Conservation (phyloP, 2,888 invertebrate genomes). For the Amphipoea lucens region DNA sequence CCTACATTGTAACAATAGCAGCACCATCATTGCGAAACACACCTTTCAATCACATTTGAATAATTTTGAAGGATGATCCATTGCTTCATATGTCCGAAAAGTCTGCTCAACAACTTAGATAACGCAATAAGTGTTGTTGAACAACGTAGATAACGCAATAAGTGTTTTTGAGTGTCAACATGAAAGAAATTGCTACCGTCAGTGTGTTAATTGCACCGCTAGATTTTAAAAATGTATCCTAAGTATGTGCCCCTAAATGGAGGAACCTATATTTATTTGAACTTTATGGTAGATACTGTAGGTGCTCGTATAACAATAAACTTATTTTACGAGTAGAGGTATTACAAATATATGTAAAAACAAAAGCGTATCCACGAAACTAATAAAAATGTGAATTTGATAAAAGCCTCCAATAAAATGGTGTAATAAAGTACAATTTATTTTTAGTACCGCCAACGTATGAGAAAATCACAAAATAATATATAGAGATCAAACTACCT, state of each 20-base stretch:
- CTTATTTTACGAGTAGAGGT: neutral
- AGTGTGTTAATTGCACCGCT: too few relatives aligned
- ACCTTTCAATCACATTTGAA: too few relatives aligned
- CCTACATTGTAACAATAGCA: neutral
- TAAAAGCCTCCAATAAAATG: slow-evolving; percentile 39
- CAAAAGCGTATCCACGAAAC: neutral
- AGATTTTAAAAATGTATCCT: too few relatives aligned
- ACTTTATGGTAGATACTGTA: neutral
- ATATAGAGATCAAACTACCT: slow-evolving; percentile 7
- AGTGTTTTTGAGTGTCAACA: too few relatives aligned
- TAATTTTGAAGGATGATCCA: too few relatives aligned
- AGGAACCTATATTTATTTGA: neutral
- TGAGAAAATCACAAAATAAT: slow-evolving; percentile 3
- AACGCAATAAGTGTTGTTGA: too few relatives aligned
- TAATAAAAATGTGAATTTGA: slow-evolving; percentile 27
- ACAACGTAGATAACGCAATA: too few relatives aligned
- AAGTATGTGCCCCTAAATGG: neutral
- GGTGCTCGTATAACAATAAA: neutral
- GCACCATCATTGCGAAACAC: too few relatives aligned
- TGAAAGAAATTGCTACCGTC: too few relatives aligned
- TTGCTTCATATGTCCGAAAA: too few relatives aligned
- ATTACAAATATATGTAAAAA: slow-evolving; percentile 3
- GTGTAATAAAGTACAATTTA: slow-evolving; percentile 30
- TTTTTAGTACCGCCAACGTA: slow-evolving; percentile 22
- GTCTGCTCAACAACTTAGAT: too few relatives aligned